Percentiles rank a stretch among this genome's conserved stretches.
Evolutionary conservation across 2,113 vertebrate genomes (phyloP).

Genomic region (Dasyprocta punctata): DNA sequence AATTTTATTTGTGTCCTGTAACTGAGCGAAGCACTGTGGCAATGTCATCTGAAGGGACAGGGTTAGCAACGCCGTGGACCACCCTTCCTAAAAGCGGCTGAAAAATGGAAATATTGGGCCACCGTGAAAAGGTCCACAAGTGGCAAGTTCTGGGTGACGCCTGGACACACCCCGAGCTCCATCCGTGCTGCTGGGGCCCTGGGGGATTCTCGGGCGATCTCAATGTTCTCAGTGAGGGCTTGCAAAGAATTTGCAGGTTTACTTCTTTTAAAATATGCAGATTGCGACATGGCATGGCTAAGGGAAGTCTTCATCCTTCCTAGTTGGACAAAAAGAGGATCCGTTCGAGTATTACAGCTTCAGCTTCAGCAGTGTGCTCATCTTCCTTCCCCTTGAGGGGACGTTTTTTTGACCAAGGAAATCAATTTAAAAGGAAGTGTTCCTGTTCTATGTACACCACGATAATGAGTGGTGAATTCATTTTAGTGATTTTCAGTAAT

Average conservation of each 20-base stretch:
- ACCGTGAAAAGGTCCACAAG: conserved; percentile 10
- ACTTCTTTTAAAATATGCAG: background rate
- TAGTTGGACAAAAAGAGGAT: background rate
- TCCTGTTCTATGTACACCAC: background rate
- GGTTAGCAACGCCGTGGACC: conserved; percentile 11
- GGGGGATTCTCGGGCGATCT: background rate
- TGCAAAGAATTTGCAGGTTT: background rate
- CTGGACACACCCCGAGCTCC: background rate
- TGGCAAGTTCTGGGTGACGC: background rate
- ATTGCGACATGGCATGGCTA: background rate
- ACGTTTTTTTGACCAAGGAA: background rate
- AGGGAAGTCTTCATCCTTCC: background rate
- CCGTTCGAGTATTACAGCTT: accelerated
- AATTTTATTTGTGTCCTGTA: conserved; percentile 57
- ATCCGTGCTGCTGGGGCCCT: too few species aligned
- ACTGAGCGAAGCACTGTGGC: background rate
- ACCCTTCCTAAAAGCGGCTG: background rate
- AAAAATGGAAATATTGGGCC: background rate
- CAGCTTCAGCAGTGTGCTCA: too few species aligned
- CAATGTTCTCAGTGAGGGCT: background rate
- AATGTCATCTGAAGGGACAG: background rate
- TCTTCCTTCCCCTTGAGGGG: background rate
- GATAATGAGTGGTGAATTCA: background rate
- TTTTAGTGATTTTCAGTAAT: background rate
- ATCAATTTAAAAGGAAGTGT: background rate